phyloP scores from a whole-genome alignment of 2,888 invertebrate genomes.

The Oegoconia quadripuncta region DNA sequence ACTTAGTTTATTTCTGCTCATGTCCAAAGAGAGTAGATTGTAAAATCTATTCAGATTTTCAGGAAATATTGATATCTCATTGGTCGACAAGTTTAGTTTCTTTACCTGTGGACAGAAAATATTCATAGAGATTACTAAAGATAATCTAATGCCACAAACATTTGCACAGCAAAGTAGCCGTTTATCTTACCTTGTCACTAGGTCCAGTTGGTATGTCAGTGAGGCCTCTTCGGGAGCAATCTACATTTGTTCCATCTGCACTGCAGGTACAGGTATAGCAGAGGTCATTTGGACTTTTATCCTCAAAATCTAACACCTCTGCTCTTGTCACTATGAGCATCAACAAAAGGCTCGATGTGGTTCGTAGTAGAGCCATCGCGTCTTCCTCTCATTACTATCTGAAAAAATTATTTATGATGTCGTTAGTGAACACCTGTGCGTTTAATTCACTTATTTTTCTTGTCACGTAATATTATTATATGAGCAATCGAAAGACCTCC shows the following conservation, averaged over 20 bases:
- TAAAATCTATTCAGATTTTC: conserved; percentile 40
- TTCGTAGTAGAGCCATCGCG: conserved; percentile 50
- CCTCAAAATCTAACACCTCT: conserved; percentile 46
- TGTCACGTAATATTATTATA: conserved; percentile 36
- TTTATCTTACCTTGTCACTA: conserved; percentile 46
- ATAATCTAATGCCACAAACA: background rate
- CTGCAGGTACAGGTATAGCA: conserved; percentile 59
- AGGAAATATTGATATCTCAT: conserved; percentile 80
- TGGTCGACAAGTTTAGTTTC: conserved; percentile 82
- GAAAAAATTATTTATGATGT: conserved; percentile 29
- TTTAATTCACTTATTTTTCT: conserved; percentile 27
- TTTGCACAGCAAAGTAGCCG: background rate
- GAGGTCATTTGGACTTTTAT: conserved; percentile 42
- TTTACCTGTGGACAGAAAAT: conserved; percentile 73
- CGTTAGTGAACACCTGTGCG: conserved; percentile 40
- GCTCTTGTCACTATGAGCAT: conserved; percentile 34
- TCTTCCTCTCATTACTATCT: conserved; percentile 62
- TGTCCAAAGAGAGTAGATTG: conserved; percentile 50
- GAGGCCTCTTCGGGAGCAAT: conserved; percentile 67
- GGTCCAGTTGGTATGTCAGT: conserved; percentile 59
- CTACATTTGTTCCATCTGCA: conserved; percentile 44
- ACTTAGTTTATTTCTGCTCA: conserved; percentile 74
- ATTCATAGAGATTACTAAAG: too few relatives aligned
- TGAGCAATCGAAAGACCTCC: conserved; percentile 20
- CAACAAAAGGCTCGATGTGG: conserved; percentile 37